phyloP scores from a whole-genome alignment of 2,888 invertebrate genomes.

The Oligia fasciuncula region DNA sequence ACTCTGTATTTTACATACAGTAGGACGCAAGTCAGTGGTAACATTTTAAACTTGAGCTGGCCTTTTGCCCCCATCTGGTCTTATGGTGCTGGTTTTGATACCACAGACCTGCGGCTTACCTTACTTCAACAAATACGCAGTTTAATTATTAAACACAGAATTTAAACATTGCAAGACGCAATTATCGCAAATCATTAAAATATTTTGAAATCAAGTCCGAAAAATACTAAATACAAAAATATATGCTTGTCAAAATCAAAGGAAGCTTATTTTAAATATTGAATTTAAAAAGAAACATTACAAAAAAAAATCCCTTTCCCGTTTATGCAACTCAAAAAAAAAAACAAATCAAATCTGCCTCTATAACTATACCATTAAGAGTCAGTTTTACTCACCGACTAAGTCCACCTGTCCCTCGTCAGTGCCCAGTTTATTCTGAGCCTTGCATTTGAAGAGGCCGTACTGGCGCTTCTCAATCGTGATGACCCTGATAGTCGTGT shows the following conservation, averaged over 20 bases:
- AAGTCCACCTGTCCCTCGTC: constrained; percentile 95
- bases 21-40: not conserved
- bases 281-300: not conserved
- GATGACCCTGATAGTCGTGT: constrained; percentile 96
- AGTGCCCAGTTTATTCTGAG: constrained; percentile 96
- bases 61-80: too few relatives aligned
- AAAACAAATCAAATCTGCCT: not conserved
- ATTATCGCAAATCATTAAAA: not conserved
- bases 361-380: not conserved
- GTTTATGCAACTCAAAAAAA: constrained; percentile 6
- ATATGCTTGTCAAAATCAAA: not conserved
- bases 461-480: constrained; percentile 97
- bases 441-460: constrained; percentile 96
- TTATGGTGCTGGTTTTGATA: not conserved
- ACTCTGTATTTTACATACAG: not conserved
- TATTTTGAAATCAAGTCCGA: not conserved
- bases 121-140: not conserved
- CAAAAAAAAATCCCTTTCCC: not conserved
- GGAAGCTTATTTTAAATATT: not conserved
- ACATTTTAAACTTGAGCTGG: not conserved
- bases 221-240: not conserved
- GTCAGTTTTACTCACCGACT: constrained; percentile 92
- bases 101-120: not conserved
- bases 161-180: not conserved
- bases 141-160: not conserved